Evolutionary conservation across 2,888 invertebrate species (phyloP).

Genomic region (Tiphia femorata): DNA sequence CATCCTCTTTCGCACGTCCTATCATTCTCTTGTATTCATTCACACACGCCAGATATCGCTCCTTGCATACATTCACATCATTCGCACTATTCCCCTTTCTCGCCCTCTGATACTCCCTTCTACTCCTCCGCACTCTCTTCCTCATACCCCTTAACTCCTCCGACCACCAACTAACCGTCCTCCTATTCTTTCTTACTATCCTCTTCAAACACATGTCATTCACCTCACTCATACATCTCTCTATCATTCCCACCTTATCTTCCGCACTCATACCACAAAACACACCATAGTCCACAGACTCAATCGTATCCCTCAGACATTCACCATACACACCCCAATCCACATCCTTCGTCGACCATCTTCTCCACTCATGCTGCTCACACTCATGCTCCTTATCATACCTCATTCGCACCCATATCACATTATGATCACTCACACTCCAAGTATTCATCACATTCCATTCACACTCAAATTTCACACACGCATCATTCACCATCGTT

Average conservation of each 20-base stretch:
- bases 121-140: background rate
- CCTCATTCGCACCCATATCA: background rate
- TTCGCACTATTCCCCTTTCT: background rate
- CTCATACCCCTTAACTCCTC: background rate
- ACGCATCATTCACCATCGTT: conserved; percentile 5
- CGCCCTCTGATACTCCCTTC: background rate
- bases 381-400: background rate
- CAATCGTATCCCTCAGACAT: background rate
- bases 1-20: background rate
- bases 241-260: background rate
- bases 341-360: background rate
- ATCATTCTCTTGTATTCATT: background rate
- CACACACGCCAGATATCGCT: background rate
- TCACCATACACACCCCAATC: conserved; percentile 4
- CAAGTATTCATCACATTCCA: background rate
- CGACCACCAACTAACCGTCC: background rate
- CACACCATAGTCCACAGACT: no score
- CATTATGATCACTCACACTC: conserved; percentile 15
- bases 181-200: background rate
- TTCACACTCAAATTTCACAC: background rate
- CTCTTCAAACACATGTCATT: background rate
- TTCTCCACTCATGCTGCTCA: background rate
- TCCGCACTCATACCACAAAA: no score
- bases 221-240: background rate
- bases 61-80: background rate